Base-by-base conservation (phyloP, 2,113 vertebrate genomes). In the Barbus barbus region DNA sequence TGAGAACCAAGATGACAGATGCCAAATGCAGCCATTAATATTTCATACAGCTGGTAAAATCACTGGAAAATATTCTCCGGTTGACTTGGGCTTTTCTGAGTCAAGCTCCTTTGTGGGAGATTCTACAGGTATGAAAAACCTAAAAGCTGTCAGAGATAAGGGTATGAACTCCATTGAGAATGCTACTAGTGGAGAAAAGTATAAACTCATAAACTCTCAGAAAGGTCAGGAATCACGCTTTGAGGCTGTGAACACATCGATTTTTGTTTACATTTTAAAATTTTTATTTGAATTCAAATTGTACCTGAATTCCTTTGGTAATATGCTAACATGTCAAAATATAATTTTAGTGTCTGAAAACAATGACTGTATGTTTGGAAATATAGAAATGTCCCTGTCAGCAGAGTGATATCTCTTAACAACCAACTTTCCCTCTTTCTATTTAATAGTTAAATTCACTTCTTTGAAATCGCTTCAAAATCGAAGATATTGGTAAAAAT, bases 1-100 rank as follows among this genome's bases (percentile, higher is more conserved):
- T 78, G 48, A 56, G 31, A 78, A 78, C 31, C 31, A 78, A 78
- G 20, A 78, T 60, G 53, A 78, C 33, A 60, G 48, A 78, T 78
- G 75, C 51, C 53, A 60, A 78, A 60, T 60, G 48, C 33, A 58
- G 20, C 48, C 51, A 60, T 60, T 78, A 78, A 78, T 60, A 78
- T 78, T 78, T 78, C 11, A 78, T 60, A 14, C 4, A 11, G 18
- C 75, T 78, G 46, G 73, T 76, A 75, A 75, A 75, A 75, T 53
- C 8, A 31, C 22, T 24, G 31, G 20, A 53, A 78, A 22, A 33
- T 78, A 58, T 78, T 58, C 12, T 75, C 24, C 9, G 24, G 72
- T 75, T 75, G 16, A 75, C 26, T 31, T 78, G 20, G 51, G 51
- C 16, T 76, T 76, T 75, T 75, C 72, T 75, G 51, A 56, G 75